Evolutionary conservation across 2,888 invertebrate species (phyloP), one percentile per base, ranked within the genome.

Genomic region (Yponomeuta plumbellus): DNA sequence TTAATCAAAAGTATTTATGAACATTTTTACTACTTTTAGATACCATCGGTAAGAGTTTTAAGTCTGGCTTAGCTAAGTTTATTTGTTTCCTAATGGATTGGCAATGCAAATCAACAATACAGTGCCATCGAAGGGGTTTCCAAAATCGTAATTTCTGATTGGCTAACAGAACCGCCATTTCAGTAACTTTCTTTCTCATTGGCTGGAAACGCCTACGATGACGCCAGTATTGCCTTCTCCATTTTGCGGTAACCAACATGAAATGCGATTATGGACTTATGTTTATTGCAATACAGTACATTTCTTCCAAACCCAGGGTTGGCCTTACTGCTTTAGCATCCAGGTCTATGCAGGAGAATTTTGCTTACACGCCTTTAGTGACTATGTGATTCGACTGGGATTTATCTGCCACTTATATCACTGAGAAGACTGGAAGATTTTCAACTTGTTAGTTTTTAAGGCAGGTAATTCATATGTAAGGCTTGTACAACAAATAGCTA

Each of bases 291-390:
- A 65, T 58, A 34, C 39, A 63, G 40, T 44, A 63, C 23, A 44
- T 63, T 73, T 69, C 70, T 70, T 73, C 74, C 71, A 74, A 70
- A 72, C 75, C 69, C 82, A 83, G 80, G 80, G 73, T 68, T 75
- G 74, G 74, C 75, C 75, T 68, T 70, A 59, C 59, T 61, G 78
- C 77, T 78, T 76, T 70, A 71, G 73, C 74, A 72, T 72, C 70
- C 34, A 66, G 68, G 67, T 67, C 67, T 70, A 68, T 68, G 70
- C 39, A 62, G 34, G 20, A 62, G n/a, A 21, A 1, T 8, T 62
- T 62, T 39, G 62, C 62, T 62, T 63, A 26, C 63, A 11, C 22
- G 44, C 63, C 40, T 63, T 44, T 11, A 20, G 63, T 44, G 63
- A 39, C 34, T 62, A 39, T 62, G 26, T 23, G 23, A 21, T 39